Base-by-base conservation (phyloP, 2,797 vertebrate species). In the Pseudochirops cupreus region DNA sequence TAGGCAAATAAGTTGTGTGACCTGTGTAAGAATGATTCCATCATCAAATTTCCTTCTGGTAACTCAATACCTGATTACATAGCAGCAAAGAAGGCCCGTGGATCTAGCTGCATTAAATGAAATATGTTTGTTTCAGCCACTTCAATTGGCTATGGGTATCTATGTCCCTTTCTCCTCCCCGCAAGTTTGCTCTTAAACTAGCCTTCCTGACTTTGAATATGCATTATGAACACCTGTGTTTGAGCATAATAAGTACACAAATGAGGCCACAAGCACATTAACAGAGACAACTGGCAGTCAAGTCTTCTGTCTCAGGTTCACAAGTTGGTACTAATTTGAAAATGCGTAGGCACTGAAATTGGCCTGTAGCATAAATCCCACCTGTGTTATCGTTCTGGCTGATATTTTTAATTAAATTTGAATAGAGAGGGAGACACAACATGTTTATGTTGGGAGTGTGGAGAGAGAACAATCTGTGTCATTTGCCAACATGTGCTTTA, bases 391-490 rank as follows among this genome's bases (percentile, higher is more conserved):
- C 96, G 95, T 96, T 90, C 58, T 94, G 90, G 57, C 5, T 55
- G 95, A 94, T 93, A 92, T 93, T 92, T 97, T 96, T 98, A 97
- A 98, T 97, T 96, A 97, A 93, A 74, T 82, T 87, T 56, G 96
- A 97, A 97, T 94, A 26, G 94, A 95, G 94, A 97, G 91, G 74
- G 97, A 97, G 96, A 97, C 93, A 96, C 95, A 96, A 95, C 93
- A 55, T 94, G 97, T 97, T 97, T 97, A 56, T 89, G 94, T 96
- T 90, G 90, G 90, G 94, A 92, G 31, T 5, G 67, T 0, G 91
- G 95, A 96, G 94, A 96, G 94, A 97, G 93, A 96, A 95, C 95
- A 94, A 98, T 97, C 95, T 94, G 90, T 95, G 89, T 26, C 94
- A 92, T 94, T 96, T 95, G 67, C 95, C 97, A 96, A 93, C 24